Conservation (phyloP, 2,888 invertebrate genomes). For the Heliconius erato region DNA sequence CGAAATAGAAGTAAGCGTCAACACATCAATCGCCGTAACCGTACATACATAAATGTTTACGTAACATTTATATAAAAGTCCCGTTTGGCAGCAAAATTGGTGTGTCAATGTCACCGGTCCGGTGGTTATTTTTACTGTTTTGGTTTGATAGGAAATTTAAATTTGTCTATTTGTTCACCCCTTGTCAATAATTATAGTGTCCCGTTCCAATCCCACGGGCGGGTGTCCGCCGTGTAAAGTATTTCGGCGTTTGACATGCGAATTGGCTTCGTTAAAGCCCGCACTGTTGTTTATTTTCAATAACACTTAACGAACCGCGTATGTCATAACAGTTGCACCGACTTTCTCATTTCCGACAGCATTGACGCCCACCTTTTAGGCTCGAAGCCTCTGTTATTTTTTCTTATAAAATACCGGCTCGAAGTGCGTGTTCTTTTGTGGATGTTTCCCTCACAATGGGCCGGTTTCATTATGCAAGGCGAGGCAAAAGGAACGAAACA, state of each 20-base stretch:
- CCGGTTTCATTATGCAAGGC: conserved; percentile 82
- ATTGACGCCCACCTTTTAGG: conserved; percentile 79
- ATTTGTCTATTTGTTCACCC: conserved; percentile 49
- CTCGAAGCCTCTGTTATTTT: conserved; percentile 77
- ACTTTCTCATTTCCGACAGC: conserved; percentile 81
- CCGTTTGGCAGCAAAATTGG: conserved; percentile 52
- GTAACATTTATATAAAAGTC: conserved; percentile 29
- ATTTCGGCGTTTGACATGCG: conserved; percentile 56
- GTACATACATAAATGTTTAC: not conserved
- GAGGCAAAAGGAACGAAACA: conserved; percentile 83
- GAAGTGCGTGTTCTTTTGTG: conserved; percentile 83
- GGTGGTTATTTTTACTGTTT: conserved; percentile 40
- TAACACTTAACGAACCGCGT: conserved; percentile 78
- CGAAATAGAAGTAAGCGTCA: no score
- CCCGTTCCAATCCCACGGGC: conserved; percentile 47
- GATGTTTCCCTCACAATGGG: conserved; percentile 80
- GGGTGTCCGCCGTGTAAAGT: conserved; percentile 49
- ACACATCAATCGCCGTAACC: not conserved
- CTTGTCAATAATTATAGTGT: conserved; percentile 53
- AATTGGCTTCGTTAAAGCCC: conserved; percentile 65
- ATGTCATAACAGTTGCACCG: conserved; percentile 84
- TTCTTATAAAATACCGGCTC: conserved; percentile 77
- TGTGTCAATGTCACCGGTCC: conserved; percentile 43
- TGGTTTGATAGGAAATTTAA: conserved; percentile 38
- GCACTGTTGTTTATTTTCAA: conserved; percentile 75